Base-by-base conservation (phyloP, 2,888 invertebrate genomes). In the Tenthredo scrophulariae region DNA sequence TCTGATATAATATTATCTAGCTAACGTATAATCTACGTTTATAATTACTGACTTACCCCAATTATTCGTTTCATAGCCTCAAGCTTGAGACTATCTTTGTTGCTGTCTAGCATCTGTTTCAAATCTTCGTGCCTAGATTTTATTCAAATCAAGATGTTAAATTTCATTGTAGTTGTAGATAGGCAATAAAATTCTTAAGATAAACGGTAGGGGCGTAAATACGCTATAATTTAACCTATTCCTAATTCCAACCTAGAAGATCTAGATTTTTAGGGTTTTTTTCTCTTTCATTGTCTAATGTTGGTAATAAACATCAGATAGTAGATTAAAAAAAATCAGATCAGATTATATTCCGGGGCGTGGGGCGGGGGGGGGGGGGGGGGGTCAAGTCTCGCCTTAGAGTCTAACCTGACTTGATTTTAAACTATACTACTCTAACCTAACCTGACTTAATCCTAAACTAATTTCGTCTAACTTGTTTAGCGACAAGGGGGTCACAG, bases 11-110 rank as follows among this genome's bases (percentile, higher is more conserved):
- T 18, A 50, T n/a, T n/a, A 50, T n/a, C 50, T 50, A 50, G 54
- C n/a, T 54, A n/a, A 26, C 3, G 13, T 26, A 62, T 74, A 18
- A 43, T 10, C 15, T 50, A 5, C 2, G 13, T 29, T 37, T 37
- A 5, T 62, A 13, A 18, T 22, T 22, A 13, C 10, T 1, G 18
- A 92, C 92, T 93, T 94, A 96, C 96, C 91, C 99, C 98, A 92
- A 99, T 99, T 84, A 99, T 99, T 90, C 99, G 95, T 93, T 99
- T 99, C 99, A 99, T 99, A 4, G 99, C 99, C 93, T 99, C 99
- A 89, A 99, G 94, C 92, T 99, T 99, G 74, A 98, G 94, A 67
- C 97, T 97, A 94, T 99, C 99, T 93, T 99, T 99, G 91, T 98
- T 99, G 87, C 98, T 97, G 93, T 99, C 99, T 89, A 99, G 93